Percentiles rank a stretch among this genome's conserved stretches.
Conservation (phyloP, 2,797 vertebrate species). For the Taenioides sp. region DNA sequence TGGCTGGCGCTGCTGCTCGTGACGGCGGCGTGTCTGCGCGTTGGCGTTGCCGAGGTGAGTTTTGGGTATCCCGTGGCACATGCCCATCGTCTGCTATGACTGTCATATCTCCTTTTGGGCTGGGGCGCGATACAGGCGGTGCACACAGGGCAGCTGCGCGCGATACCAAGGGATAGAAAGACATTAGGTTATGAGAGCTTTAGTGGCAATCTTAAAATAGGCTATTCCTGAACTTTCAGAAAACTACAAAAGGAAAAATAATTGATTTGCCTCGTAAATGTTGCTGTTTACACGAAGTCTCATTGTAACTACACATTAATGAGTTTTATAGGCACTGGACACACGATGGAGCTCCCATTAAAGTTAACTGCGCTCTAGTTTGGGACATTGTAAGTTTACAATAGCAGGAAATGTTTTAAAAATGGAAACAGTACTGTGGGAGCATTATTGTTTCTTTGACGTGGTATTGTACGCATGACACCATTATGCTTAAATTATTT, state of each 20-base stretch:
- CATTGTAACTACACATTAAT: background rate
- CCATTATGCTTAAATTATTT: background rate
- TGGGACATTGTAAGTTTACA: conserved; percentile 19
- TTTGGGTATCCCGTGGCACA: conserved; percentile 6
- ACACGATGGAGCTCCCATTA: conserved; percentile 6
- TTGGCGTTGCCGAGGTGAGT: conserved; percentile 74
- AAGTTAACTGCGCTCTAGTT: conserved; percentile 1
- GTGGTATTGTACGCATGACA: background rate
- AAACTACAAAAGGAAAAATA: background rate
- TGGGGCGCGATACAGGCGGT: background rate
- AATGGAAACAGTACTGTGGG: conserved; percentile 8
- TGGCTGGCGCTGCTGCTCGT: conserved; percentile 78
- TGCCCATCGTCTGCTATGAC: background rate
- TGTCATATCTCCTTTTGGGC: background rate
- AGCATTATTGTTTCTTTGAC: conserved; percentile 12
- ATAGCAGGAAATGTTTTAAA: conserved; percentile 18
- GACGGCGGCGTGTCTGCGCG: conserved; percentile 72
- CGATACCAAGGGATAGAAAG: background rate
- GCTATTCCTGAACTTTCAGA: background rate
- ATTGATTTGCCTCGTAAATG: background rate
- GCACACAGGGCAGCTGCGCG: background rate
- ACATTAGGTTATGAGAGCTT: background rate
- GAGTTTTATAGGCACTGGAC: background rate
- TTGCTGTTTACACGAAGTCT: background rate
- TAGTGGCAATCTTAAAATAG: background rate